Base-by-base conservation (phyloP, 2,113 vertebrate genomes). In the Cheilinus undulatus region DNA sequence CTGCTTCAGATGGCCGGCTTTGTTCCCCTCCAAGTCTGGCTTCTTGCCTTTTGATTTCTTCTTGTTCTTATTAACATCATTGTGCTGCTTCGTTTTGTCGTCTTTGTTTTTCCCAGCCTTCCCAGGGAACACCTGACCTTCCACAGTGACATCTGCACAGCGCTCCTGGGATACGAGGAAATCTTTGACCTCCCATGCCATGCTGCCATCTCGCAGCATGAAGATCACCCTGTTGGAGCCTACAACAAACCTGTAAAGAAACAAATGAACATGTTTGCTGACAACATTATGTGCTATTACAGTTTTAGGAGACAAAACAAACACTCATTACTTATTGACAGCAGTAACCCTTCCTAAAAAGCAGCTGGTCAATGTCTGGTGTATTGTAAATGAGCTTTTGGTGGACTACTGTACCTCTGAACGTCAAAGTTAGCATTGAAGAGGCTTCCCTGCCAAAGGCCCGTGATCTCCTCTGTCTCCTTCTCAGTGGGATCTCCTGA, bases 161-260 rank as follows among this genome's bases (percentile, higher is more conserved):
- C 96, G 94, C 5, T 99, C 96, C 72, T 99, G 97, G 20, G 80
- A 78, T 48, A 96, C 65, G 38, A 99, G 86, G 51, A 97, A 99
- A 93, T 99, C 97, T 89, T 98, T 99, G 84, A 99, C 93, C 93
- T 99, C 98, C 98, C 98, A 99, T 19, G 97, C 97, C 0, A 95
- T 92, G 56, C 95, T 93, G 0, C 98, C 98, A 1, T 99, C 98
- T 0, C 96, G 94, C 2, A 99, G 93, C 98, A 99, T 99, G 76
- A 99, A 99, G 90, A 99, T 99, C 46, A 92, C 97, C 0, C 98
- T 93, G 86, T 99, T 97, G 11, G 97, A 94, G 20, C 97, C 97
- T 71, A 99, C 98, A n/a, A 99, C 97, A 58, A 99, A 99, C 91
- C 98, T 99, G 67, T 5, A 51, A 20, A n/a, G n/a, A n/a, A n/a